A percentile compares a stretch with the other conserved stretches of the same genome.
phyloP scores from a whole-genome alignment of 2,113 vertebrate species.

The Bubo bubo region DNA sequence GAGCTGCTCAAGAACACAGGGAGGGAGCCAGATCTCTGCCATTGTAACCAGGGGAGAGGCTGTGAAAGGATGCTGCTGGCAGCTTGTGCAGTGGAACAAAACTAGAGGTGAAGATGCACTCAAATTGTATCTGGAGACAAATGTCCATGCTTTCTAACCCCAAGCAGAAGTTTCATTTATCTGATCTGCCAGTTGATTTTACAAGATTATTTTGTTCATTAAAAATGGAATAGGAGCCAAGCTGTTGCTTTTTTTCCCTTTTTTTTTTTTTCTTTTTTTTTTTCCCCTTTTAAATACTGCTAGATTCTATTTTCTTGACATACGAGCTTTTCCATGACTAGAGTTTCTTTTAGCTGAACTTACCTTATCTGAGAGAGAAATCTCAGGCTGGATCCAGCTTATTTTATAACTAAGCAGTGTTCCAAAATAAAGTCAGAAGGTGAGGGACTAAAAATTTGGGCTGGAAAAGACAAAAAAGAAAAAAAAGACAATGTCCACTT shows the following conservation, averaged over 20 bases:
- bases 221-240: background rate
- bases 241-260: background rate
- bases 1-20: background rate
- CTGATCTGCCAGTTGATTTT: constrained; percentile 4
- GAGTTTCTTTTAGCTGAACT: constrained; percentile 1
- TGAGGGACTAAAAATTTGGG: background rate
- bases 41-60: background rate
- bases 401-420: background rate
- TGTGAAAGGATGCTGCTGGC: background rate
- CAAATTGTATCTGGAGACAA: background rate
- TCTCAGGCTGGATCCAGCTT: constrained; percentile 16
- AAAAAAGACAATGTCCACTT: background rate
- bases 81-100: background rate
- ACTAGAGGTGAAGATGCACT: background rate
- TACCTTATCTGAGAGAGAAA: background rate
- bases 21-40: background rate
- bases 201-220: constrained; percentile 10
- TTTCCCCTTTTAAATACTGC: background rate
- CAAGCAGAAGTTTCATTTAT: constrained; percentile 28
- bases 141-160: background rate
- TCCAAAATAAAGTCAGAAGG: constrained; percentile 11
- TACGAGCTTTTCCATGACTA: background rate
- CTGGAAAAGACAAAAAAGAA: background rate
- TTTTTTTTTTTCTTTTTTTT: background rate
- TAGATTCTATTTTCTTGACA: background rate